A percentile compares a stretch with the other conserved stretches of the same genome.
Evolutionary conservation across 2,888 invertebrate species (phyloP).

Genomic region (Dicyrtoma fusca): DNA sequence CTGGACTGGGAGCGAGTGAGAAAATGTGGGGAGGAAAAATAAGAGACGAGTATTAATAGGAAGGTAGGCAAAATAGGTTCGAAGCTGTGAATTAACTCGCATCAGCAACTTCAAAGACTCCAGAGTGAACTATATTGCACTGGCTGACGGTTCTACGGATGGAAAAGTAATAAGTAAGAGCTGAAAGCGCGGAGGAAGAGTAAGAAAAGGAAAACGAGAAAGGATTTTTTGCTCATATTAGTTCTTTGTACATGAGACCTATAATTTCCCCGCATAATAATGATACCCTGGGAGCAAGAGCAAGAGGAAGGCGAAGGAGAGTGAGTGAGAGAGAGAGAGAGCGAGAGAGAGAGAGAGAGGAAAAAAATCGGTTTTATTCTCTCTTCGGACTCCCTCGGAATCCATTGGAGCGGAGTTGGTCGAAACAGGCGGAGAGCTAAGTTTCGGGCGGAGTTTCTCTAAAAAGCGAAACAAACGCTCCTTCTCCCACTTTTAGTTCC

Average conservation of each 20-base stretch:
- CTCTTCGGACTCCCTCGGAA: conserved; percentile 46
- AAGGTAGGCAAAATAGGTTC: conserved; percentile 6
- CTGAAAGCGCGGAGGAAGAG: not conserved
- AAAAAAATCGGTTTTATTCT: conserved; percentile 28
- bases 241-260: conserved; percentile 43
- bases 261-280: conserved; percentile 37
- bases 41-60: conserved; percentile 33
- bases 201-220: conserved; percentile 8
- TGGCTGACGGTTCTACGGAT: not conserved
- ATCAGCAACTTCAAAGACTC: conserved; percentile 19
- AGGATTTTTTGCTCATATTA: conserved; percentile 52
- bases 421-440: conserved; percentile 57
- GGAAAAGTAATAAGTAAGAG: conserved; percentile 8
- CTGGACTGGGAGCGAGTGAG: not conserved
- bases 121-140: not conserved
- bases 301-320: not conserved
- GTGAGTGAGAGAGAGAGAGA: not conserved
- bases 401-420: conserved; percentile 51
- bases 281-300: conserved; percentile 28
- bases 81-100: conserved; percentile 29
- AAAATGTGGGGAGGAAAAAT: conserved; percentile 12
- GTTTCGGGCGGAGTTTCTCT: conserved; percentile 49
- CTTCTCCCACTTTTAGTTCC: conserved; percentile 43
- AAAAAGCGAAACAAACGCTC: conserved; percentile 37
- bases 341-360: not conserved